Evolutionary conservation across 2,797 vertebrate genomes (phyloP).

Genomic region (Hippopotamyrus pictus): DNA sequence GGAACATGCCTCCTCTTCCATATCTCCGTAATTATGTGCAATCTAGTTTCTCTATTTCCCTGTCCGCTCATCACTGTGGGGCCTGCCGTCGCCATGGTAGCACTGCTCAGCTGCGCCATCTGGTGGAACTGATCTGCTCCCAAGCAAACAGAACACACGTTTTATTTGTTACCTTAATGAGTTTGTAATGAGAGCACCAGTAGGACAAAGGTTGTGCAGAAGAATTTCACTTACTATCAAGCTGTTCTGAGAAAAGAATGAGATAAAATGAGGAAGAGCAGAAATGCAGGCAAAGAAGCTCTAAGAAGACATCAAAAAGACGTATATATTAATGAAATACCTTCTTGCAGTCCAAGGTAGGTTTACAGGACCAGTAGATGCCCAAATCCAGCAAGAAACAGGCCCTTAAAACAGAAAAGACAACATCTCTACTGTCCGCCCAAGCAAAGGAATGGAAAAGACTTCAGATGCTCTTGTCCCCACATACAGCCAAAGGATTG

Average conservation of each 20-base stretch:
- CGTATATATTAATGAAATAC: neutral
- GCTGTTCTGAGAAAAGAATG: neutral
- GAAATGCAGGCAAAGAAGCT: neutral
- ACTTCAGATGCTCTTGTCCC: neutral
- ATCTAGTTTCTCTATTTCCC: neutral
- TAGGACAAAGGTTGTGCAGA: neutral
- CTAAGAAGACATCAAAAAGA: neutral
- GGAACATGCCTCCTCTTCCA: neutral
- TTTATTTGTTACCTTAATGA: slow-evolving; percentile 1
- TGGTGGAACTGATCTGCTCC: neutral
- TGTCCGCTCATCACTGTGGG: neutral
- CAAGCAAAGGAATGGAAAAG: neutral
- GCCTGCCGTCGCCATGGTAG: neutral
- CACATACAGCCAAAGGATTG: neutral
- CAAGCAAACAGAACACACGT: neutral
- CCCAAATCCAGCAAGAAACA: neutral
- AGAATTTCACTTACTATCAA: neutral
- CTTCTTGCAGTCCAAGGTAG: neutral
- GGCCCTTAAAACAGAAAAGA: neutral
- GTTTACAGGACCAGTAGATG: neutral
- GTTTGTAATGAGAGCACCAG: neutral
- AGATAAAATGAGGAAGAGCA: neutral
- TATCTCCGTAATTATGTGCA: neutral
- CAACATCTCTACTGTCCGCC: neutral
- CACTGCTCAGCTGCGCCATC: slow-evolving; percentile 7